phyloP scores from a whole-genome alignment of 2,797 vertebrate species.

The Argentina silus region DNA sequence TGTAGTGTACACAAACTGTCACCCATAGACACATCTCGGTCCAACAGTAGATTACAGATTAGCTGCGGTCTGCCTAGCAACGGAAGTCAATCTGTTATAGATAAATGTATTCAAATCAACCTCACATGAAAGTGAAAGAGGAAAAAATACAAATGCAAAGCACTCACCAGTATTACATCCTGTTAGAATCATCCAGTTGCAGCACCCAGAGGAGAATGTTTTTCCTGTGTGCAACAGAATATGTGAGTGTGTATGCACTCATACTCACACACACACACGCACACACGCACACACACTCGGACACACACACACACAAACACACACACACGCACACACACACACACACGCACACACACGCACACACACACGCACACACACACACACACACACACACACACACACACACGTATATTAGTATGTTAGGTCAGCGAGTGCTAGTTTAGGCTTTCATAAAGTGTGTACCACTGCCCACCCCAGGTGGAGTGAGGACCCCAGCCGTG shows the following conservation, averaged over 20 bases:
- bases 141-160: not conserved
- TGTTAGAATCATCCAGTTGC: not conserved
- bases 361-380: too few relatives aligned
- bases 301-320: too few relatives aligned
- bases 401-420: not conserved
- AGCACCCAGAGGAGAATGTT: slow-evolving; percentile 4
- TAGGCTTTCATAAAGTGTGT: not conserved
- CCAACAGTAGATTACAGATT: not conserved
- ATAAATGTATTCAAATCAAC: not conserved
- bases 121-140: not conserved
- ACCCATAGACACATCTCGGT: not conserved
- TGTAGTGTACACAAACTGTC: slow-evolving; percentile 11
- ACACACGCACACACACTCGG: not conserved
- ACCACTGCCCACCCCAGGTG: slow-evolving; percentile 9
- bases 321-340: too few relatives aligned
- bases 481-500: slow-evolving; percentile 9
- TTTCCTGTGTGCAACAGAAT: not conserved
- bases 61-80: not conserved
- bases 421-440: not conserved
- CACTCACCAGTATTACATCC: slow-evolving; percentile 36
- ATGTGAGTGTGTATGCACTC: not conserved
- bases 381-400: not conserved
- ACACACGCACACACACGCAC: not conserved
- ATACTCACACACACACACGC: too few relatives aligned
- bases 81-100: not conserved